phyloP scores from a whole-genome alignment of 2,113 vertebrate species.

The Laterallus jamaicensis region DNA sequence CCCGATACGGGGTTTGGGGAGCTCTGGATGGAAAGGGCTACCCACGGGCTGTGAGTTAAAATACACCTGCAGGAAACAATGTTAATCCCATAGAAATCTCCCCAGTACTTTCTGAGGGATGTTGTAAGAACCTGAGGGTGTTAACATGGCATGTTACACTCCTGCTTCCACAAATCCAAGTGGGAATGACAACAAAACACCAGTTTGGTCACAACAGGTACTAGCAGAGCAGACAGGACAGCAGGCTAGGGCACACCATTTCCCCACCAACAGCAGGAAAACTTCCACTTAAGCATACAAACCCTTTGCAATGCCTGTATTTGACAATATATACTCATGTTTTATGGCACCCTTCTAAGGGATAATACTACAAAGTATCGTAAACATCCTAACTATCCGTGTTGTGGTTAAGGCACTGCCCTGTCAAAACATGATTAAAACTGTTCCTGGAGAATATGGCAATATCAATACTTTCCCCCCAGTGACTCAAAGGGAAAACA shows the following conservation, averaged over 20 bases:
- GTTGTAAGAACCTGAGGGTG: background rate
- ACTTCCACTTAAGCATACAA: background rate
- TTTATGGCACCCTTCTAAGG: background rate
- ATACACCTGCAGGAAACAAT: background rate
- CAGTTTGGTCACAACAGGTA: background rate
- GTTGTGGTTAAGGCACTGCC: background rate
- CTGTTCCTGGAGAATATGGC: conserved; percentile 13
- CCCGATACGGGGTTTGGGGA: background rate
- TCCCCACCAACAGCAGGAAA: background rate
- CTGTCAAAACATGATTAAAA: conserved; percentile 47
- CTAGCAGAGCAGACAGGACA: background rate
- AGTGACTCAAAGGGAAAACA: conserved; percentile 19
- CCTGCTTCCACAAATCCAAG: background rate
- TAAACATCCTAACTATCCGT: conserved; percentile 12
- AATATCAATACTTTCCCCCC: conserved; percentile 33
- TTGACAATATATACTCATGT: background rate
- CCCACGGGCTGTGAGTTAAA: background rate
- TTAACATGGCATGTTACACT: background rate
- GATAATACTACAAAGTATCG: background rate
- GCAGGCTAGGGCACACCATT: background rate
- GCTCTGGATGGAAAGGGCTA: background rate
- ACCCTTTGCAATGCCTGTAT: background rate
- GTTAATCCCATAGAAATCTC: background rate
- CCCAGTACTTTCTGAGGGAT: background rate
- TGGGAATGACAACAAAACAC: background rate